These are phyloP conservation scores for Psix sp. DNA, from an alignment of 1,140 invertebrate species.

Conservation along the genomic window DNA sequence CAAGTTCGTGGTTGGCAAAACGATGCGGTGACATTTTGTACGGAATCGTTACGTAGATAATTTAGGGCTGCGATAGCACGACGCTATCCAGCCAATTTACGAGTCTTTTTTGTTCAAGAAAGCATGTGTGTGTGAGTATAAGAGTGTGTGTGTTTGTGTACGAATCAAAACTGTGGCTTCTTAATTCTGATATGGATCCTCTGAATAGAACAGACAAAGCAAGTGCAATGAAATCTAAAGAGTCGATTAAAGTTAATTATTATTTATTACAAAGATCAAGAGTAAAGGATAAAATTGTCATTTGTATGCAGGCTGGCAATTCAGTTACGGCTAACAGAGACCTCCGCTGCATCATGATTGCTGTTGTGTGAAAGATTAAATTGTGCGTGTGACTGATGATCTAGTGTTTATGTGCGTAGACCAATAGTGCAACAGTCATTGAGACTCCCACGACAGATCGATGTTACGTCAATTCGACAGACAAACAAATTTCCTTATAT, in stretches of 20 bases:
- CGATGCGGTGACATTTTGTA: slow-evolving; percentile 5
- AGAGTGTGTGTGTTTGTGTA: too few relatives aligned
- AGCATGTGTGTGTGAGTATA: too few relatives aligned
- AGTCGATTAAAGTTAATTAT: too few relatives aligned
- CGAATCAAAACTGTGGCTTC: too few relatives aligned
- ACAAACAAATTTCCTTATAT: slow-evolving; percentile 43
- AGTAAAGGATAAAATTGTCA: too few relatives aligned
- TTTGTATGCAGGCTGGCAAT: too few relatives aligned
- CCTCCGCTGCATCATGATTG: slow-evolving; percentile 12
- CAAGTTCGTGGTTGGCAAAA: neutral
- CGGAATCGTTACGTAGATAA: slow-evolving; percentile 24
- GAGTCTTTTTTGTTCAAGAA: too few relatives aligned
- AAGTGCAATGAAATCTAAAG: too few relatives aligned
- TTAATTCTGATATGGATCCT: too few relatives aligned
- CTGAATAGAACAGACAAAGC: too few relatives aligned
- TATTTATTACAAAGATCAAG: too few relatives aligned
- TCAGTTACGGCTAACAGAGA: neutral
- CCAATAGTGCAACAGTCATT: slow-evolving; percentile 2
- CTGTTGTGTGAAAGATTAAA: slow-evolving; percentile 11
- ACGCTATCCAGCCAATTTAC: slow-evolving; percentile 6
- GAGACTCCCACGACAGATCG: slow-evolving; percentile 22
- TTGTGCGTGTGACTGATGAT: slow-evolving; percentile 4
- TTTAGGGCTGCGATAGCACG: slow-evolving; percentile 15
- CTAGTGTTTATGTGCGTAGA: neutral
- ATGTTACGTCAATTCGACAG: slow-evolving; percentile 32